Base-by-base conservation (phyloP, 2,888 invertebrate species). In the Brachyptera risi region DNA sequence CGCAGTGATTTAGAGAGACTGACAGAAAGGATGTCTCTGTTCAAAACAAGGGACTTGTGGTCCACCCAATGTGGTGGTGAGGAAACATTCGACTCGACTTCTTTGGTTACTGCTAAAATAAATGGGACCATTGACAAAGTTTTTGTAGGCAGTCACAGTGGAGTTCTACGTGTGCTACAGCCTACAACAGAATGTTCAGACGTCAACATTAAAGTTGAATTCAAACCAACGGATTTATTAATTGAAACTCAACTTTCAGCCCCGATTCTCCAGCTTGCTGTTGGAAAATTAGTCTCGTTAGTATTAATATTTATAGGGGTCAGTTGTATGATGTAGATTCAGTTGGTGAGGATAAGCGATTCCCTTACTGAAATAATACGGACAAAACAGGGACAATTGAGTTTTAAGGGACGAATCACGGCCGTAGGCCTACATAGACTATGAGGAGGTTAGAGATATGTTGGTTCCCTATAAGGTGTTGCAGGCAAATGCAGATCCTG, bases 21-120 rank as follows among this genome's bases (percentile, higher is more conserved):
- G n/a, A n/a, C n/a, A n/a, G n/a, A n/a, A n/a, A n/a, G n/a, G 5
- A 97, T 97, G 97, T 96, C 96, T 1, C 78, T 97, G 69, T 97
- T 97, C 73, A 94, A 92, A 80, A 84, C 89, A 9, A 85, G 91
- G 71, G 88, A 89, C 69, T 92, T 92, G 86, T 97, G 96, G 95
- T 82, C 86, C 17, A 86, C 87, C 13, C 80, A 83, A 56, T 88
- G 86, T 69, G 86, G 84, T 17, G 80, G 78, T 54, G 78, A 81
- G 42, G 86, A 85, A 72, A 76, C 77, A 66, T 86, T 85, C 75
- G 85, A 88, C 66, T 67, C 71, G 59, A 78, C 77, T 59, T 66
- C 82, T 40, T 74, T 76, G 65, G 72, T 77, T 21, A 77, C 75
- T 11, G 78, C 79, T 65, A 72, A 79, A 56, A 77, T 78, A 66